phyloP scores from a whole-genome alignment of 2,888 invertebrate species.

The Trissolcus japonicus region DNA sequence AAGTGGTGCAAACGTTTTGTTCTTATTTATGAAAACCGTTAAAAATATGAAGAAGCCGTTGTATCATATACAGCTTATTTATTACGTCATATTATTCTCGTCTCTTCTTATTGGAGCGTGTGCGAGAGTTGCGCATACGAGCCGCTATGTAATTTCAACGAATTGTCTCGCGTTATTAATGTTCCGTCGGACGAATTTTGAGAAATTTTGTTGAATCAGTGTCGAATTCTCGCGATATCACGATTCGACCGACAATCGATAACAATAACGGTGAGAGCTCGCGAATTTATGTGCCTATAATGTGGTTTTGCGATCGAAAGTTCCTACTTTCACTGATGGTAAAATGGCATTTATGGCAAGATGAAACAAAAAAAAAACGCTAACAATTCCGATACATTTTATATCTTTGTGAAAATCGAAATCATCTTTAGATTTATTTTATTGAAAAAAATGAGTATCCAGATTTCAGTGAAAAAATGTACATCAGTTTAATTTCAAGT shows the following conservation, averaged over 20 bases:
- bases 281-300: constrained; percentile 9
- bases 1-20: constrained; percentile 54
- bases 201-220: constrained; percentile 42
- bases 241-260: constrained; percentile 23
- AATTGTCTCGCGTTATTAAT: constrained; percentile 34
- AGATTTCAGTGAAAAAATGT: too few relatives aligned
- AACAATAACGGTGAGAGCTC: constrained; percentile 18
- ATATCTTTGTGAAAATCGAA: constrained; percentile 2
- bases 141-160: constrained; percentile 33
- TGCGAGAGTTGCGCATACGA: constrained; percentile 16
- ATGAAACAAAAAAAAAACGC: not conserved
- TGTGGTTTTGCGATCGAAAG: constrained; percentile 20
- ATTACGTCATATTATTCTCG: constrained; percentile 45
- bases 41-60: constrained; percentile 54
- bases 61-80: constrained; percentile 49
- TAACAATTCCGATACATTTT: constrained; percentile 2
- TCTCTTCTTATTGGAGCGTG: constrained; percentile 47
- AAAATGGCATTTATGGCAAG: too few relatives aligned
- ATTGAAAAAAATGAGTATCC: too few relatives aligned
- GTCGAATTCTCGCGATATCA: constrained; percentile 44
- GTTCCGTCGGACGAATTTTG: constrained; percentile 34
- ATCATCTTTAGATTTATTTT: too few relatives aligned
- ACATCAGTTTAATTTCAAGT: too few relatives aligned
- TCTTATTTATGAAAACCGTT: constrained; percentile 54
- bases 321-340: constrained; percentile 25